Conservation (phyloP, 2,888 invertebrate genomes). For the Uropetala carovei region DNA sequence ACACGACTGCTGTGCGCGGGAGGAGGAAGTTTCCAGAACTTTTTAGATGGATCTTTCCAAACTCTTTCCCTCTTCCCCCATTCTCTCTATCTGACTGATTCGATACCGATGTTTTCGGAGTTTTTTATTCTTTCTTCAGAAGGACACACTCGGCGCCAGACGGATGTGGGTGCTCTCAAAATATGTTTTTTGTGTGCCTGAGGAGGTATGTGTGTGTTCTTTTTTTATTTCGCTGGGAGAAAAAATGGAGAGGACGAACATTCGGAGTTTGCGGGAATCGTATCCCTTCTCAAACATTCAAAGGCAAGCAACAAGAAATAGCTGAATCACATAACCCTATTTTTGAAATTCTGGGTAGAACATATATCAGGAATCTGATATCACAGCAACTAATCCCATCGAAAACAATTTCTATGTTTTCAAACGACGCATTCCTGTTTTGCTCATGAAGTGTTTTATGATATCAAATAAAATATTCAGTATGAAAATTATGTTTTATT, state of each 20-base stretch:
- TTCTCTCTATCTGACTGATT: conserved; percentile 4
- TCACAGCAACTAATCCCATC: too few relatives aligned
- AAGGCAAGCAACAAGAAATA: neutral
- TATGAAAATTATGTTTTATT: too few relatives aligned
- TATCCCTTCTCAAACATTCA: neutral
- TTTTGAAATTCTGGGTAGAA: too few relatives aligned
- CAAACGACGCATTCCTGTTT: too few relatives aligned
- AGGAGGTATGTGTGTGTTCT: neutral
- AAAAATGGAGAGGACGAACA: neutral
- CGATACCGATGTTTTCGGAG: neutral
- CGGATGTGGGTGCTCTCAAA: neutral
- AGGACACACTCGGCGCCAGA: neutral
- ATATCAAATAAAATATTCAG: too few relatives aligned
- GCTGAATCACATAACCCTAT: neutral
- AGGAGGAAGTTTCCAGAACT: conserved; percentile 25
- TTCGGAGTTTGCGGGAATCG: neutral
- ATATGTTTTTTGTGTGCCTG: neutral
- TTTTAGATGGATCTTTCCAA: neutral
- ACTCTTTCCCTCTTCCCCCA: neutral
- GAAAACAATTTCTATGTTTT: too few relatives aligned
- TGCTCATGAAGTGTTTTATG: too few relatives aligned
- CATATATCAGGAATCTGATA: too few relatives aligned
- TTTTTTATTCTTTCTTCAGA: neutral
- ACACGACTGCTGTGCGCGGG: neutral
- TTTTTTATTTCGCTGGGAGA: neutral